A percentile compares a stretch with the other conserved stretches of the same genome.
Conservation (phyloP, 1,140 invertebrate species). For the Zaprionus vittiger region DNA sequence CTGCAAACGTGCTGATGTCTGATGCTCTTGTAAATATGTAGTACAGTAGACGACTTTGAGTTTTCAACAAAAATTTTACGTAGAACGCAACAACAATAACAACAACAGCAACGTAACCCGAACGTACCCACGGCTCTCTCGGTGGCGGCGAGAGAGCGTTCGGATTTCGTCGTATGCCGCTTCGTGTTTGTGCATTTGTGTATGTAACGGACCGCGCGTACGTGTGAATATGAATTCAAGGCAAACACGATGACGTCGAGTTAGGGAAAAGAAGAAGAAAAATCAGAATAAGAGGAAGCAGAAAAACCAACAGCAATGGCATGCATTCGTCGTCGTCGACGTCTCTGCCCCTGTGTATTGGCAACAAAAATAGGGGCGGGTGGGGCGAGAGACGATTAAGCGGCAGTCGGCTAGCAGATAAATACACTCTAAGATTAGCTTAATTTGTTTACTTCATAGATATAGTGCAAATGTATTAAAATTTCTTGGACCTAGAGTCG, state of each 20-base stretch:
- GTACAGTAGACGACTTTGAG: slow-evolving; percentile 81
- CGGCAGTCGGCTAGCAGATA: slow-evolving; percentile 5
- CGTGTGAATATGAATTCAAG: slow-evolving; percentile 59
- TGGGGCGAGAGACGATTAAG: not conserved
- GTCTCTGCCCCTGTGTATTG: not conserved
- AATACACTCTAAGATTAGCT: slow-evolving; percentile 9
- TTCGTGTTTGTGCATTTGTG: slow-evolving; percentile 43
- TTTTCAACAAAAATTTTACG: slow-evolving; percentile 77
- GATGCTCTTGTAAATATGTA: slow-evolving; percentile 79
- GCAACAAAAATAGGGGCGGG: slow-evolving; percentile 2
- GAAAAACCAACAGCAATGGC: slow-evolving; percentile 55
- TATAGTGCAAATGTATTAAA: not conserved
- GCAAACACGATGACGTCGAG: slow-evolving; percentile 72
- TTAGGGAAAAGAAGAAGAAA: slow-evolving; percentile 16
- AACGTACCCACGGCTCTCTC: slow-evolving; percentile 31
- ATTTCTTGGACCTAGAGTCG: not conserved
- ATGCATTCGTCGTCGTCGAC: slow-evolving; percentile 48
- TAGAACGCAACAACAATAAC: slow-evolving; percentile 54
- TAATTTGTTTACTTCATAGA: not conserved
- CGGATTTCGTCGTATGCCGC: slow-evolving; percentile 14
- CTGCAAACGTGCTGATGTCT: slow-evolving; percentile 54
- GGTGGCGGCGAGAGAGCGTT: slow-evolving; percentile 20
- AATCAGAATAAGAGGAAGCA: slow-evolving; percentile 34
- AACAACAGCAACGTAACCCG: slow-evolving; percentile 36
- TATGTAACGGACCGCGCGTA: slow-evolving; percentile 39